Percentiles rank a stretch among this genome's conserved stretches.
These are phyloP conservation scores for Mixornis gularis DNA, from an alignment of 2,113 vertebrate genomes.

Conservation along the genomic window DNA sequence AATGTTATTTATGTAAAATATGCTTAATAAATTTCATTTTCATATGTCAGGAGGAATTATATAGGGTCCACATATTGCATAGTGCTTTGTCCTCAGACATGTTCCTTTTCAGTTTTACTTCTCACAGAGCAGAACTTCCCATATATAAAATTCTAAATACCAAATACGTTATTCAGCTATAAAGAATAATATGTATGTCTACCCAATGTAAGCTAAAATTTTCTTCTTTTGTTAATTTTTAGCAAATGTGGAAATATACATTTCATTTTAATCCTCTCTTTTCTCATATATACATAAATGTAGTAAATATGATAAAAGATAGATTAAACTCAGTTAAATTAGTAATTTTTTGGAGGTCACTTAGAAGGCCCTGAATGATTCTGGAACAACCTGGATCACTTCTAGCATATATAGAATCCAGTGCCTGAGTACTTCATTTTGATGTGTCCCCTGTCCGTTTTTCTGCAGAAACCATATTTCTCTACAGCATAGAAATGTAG, in stretches of 20 bases:
- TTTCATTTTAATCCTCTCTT: not conserved
- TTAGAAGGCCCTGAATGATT: not conserved
- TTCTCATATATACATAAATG: not conserved
- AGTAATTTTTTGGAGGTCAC: not conserved
- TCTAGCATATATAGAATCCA: not conserved
- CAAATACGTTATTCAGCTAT: not conserved
- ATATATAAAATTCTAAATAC: not conserved
- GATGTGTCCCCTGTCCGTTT: not conserved
- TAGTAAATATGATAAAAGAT: not conserved
- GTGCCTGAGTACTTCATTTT: not conserved
- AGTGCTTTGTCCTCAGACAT: not conserved
- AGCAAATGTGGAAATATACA: not conserved
- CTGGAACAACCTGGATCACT: not conserved
- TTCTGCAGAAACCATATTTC: not conserved
- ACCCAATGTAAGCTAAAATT: not conserved
- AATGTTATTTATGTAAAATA: not conserved
- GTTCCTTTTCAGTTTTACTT: not conserved
- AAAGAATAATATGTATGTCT: not conserved
- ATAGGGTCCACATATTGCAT: not conserved
- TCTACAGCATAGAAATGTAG: not conserved
- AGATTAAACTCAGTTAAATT: not conserved
- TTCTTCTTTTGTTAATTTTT: not conserved
- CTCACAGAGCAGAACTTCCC: not conserved
- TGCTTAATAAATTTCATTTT: not conserved
- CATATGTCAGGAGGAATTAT: not conserved